Conservation (phyloP, 92 coral and sea anemone genomes). For the Metridium senile region DNA sequence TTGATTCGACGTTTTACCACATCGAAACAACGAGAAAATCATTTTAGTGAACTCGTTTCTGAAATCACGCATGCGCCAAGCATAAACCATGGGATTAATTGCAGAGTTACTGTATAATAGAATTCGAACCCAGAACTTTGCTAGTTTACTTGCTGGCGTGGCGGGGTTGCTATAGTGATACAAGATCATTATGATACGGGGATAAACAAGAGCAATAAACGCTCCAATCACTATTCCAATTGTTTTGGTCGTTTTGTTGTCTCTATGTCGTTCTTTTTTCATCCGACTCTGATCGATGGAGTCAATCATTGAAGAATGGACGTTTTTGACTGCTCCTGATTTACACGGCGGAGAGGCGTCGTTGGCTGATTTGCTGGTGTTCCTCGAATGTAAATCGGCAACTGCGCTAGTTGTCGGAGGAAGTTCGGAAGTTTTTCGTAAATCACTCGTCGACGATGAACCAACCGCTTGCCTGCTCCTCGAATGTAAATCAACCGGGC, state of each 20-base stretch:
- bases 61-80: conserved; percentile 70
- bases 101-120: conserved; percentile 63
- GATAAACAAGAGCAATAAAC: conserved; percentile 67
- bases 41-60: conserved; percentile 50
- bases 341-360: too few species aligned
- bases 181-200: conserved; percentile 62
- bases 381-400: too few species aligned
- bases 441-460: too few species aligned
- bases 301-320: not conserved
- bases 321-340: not conserved
- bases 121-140: conserved; percentile 69
- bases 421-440: too few species aligned
- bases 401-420: too few species aligned
- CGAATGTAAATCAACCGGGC: too few species aligned
- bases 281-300: not conserved
- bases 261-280: conserved; percentile 39
- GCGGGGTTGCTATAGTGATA: conserved; percentile 41
- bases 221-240: conserved; percentile 63
- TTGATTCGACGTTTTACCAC: conserved; percentile 3
- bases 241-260: conserved; percentile 69
- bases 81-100: conserved; percentile 68
- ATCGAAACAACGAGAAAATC: conserved; percentile 5
- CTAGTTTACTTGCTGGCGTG: conserved; percentile 13
- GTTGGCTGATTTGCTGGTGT: too few species aligned
- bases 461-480: too few species aligned